These are phyloP conservation scores for Fukomys damarensis DNA, from an alignment of 2,113 vertebrate species.

Conservation along the genomic window DNA sequence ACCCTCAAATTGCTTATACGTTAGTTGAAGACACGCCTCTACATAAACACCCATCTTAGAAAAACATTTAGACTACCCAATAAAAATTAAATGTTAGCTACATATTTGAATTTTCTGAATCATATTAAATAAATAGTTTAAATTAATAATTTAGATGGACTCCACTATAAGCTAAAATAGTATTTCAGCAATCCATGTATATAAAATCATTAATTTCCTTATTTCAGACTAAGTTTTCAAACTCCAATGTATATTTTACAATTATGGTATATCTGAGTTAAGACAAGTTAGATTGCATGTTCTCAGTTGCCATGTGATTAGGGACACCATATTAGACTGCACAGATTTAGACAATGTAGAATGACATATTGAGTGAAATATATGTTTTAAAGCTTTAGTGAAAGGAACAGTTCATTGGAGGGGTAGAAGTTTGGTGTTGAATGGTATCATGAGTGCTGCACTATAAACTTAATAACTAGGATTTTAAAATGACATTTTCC, in stretches of 20 bases:
- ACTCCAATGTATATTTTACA: background rate
- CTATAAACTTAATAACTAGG: background rate
- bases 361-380: background rate
- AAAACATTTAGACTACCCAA: background rate
- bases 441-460: background rate
- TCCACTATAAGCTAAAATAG: background rate
- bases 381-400: background rate
- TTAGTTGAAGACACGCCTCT: background rate
- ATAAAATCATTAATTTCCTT: background rate
- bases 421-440: background rate
- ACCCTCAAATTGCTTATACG: background rate
- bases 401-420: background rate
- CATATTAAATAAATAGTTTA: background rate
- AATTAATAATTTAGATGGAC: background rate
- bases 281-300: background rate
- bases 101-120: background rate
- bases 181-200: background rate
- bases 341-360: background rate
- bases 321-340: background rate
- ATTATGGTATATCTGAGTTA: background rate
- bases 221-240: background rate
- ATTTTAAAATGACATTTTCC: background rate
- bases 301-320: background rate
- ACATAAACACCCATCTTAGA: background rate
- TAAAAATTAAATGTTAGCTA: background rate